These are phyloP conservation scores for Axinella damicornis DNA, from an alignment of 37 sponge, comb jelly and placozoan genomes.

Conservation along the genomic window DNA sequence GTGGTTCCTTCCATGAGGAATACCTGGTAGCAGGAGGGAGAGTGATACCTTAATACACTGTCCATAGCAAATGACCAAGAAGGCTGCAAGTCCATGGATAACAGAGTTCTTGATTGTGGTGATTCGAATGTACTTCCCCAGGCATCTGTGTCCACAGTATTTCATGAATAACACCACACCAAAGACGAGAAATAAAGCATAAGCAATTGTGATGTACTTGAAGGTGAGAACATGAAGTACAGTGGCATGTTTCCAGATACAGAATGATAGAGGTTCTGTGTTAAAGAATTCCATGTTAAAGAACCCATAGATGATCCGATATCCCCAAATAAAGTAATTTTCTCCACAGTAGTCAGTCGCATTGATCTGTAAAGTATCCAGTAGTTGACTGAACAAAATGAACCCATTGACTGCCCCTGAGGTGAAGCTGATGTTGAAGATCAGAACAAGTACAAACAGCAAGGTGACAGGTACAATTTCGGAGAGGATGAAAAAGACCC, in stretches of 20 bases:
- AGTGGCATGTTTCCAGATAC: slow-evolving; percentile 43
- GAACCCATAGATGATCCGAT: slow-evolving; percentile 51
- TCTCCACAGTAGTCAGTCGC: neutral
- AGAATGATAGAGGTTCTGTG: slow-evolving; percentile 40
- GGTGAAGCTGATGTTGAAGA: slow-evolving; percentile 44
- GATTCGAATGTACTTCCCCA: neutral
- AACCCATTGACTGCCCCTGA: slow-evolving; percentile 48
- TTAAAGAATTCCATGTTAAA: slow-evolving; percentile 52
- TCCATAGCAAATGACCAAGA: slow-evolving; percentile 37
- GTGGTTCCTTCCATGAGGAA: neutral
- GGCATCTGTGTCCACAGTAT: neutral
- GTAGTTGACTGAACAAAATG: slow-evolving; percentile 56
- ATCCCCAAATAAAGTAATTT: neutral
- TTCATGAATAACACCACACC: slow-evolving; percentile 23
- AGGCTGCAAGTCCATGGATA: slow-evolving; percentile 44
- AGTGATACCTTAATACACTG: slow-evolving; percentile 31
- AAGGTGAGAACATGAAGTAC: slow-evolving; percentile 53
- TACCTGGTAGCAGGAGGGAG: neutral
- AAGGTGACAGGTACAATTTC: slow-evolving; percentile 63
- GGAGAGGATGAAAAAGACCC: slow-evolving; percentile 49
- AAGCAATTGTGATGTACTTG: slow-evolving; percentile 45
- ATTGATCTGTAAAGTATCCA: slow-evolving; percentile 41
- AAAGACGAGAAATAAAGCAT: slow-evolving; percentile 30
- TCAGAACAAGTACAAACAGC: slow-evolving; percentile 21
- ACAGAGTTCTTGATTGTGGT: slow-evolving; percentile 11